Conservation (phyloP, 2,797 vertebrate genomes). For the Hydrophis major region DNA sequence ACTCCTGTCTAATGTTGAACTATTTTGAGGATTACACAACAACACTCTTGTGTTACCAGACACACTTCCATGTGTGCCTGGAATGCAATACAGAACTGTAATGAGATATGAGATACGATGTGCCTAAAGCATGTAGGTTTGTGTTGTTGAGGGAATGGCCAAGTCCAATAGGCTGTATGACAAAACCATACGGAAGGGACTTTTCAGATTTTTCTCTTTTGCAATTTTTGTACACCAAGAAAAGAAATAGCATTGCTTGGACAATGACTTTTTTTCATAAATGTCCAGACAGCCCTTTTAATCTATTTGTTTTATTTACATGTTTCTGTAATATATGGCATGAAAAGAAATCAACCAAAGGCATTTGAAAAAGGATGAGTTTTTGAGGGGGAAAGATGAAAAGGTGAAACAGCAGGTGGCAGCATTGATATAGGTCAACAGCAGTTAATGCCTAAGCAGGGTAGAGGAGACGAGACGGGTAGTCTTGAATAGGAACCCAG, state of each 20-base stretch:
- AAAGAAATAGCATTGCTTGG: neutral
- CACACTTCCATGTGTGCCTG: neutral
- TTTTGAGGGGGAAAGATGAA: too few species aligned
- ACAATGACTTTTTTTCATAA: neutral
- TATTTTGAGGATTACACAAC: neutral
- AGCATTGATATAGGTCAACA: conserved; percentile 42
- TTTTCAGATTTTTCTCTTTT: neutral
- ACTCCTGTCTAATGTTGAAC: neutral
- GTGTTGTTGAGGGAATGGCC: neutral
- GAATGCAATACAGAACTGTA: neutral
- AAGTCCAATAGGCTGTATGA: neutral
- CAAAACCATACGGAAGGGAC: neutral
- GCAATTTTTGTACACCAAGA: neutral
- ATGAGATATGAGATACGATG: neutral
- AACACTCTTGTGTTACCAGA: neutral
- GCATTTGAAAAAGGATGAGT: neutral
- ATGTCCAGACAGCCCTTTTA: neutral
- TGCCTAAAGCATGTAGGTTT: neutral
- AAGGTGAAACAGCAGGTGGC: conserved; percentile 65
- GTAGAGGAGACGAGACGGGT: rapidly evolving
- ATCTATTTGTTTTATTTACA: neutral
- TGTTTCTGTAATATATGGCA: neutral
- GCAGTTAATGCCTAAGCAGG: rapidly evolving
- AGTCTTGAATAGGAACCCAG: conserved; percentile 1
- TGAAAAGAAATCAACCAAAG: neutral